Base-by-base conservation (phyloP, 2,797 vertebrate genomes). In the Capromys pilorides region DNA sequence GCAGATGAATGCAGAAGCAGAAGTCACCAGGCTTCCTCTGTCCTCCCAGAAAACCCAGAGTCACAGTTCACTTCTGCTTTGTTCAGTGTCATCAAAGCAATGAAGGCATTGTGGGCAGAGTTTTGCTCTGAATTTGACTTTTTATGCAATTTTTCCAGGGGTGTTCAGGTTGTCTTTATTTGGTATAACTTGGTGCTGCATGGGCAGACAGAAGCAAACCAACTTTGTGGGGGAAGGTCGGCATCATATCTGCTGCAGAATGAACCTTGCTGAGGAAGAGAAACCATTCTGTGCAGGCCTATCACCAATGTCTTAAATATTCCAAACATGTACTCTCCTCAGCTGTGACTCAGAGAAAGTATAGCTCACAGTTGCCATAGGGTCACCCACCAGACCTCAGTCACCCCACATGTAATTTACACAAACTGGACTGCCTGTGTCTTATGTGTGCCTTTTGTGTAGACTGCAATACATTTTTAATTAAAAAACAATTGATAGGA, bases 391-490 rank as follows among this genome's bases (percentile, higher is more conserved):
- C 80, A 94, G 83, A 78, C n/a, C 78, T 71, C 61, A 62, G 77
- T 96, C 83, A 92, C 69, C 69, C 45, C 31, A 51, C 24, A 59
- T 54, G 31, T 96, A 95, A 98, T 97, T 97, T 97, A 97, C 86
- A 81, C 8, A 69, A 51, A 22, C 54, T 45, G 61, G 85, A 85
- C 45, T 86, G 57, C 81, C 80, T 87, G 66, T 94, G 64, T 93
- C 94, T 97, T 97, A 96, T 96, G 94, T 91, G 85, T 85, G 95
- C 73, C 73, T 62, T 51, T 91, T 39, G 21, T 92, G 90, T 90
- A 71, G 45, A 97, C 90, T 93, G 95, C 90, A 92, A 95, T 97
- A 94, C n/a, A 90, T 91, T 97, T 97, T 98, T 98, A 97, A 97
- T 98, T 97, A 97, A 97, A 96, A 94, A 97, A 97, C 96, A 97